Evolutionary conservation across 2,797 vertebrate genomes (phyloP).

Genomic region (Sebastes vulpes): DNA sequence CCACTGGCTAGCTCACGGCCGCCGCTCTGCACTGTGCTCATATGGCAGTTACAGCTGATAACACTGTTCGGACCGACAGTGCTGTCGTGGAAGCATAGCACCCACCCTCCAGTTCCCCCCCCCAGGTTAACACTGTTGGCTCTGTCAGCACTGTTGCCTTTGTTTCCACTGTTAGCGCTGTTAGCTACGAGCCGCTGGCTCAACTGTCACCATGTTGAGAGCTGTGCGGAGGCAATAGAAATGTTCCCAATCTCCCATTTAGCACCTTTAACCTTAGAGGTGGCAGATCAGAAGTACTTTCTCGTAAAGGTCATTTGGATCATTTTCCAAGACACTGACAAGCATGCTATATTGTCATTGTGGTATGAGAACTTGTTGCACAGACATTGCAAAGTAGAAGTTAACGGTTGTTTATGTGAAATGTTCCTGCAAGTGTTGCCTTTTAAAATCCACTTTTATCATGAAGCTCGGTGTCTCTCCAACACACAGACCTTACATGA

Average conservation of each 20-base stretch:
- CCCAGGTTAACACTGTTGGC: too few species aligned
- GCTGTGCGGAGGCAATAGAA: background rate
- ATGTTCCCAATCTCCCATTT: background rate
- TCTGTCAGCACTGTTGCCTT: too few species aligned
- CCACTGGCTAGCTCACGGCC: too few species aligned
- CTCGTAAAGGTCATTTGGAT: background rate
- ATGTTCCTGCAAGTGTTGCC: background rate
- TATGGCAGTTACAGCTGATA: too few species aligned
- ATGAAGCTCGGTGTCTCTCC: background rate
- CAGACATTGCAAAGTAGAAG: background rate
- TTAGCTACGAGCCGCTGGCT: background rate
- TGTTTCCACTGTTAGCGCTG: too few species aligned
- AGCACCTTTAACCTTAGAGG: background rate
- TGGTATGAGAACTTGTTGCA: background rate
- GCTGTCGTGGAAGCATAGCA: background rate
- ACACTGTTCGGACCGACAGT: too few species aligned
- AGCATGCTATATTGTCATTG: background rate
- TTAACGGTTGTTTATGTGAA: background rate
- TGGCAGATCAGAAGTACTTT: background rate
- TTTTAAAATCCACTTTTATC: slow-evolving; percentile 8
- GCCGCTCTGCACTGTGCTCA: too few species aligned
- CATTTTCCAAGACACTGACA: background rate
- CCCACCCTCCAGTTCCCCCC: too few species aligned
- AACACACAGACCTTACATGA: background rate
- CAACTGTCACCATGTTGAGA: background rate